Evolutionary conservation across 2,797 vertebrate species (phyloP), one percentile per base, ranked within the genome.

Genomic region (Falco novaeseelandiae): DNA sequence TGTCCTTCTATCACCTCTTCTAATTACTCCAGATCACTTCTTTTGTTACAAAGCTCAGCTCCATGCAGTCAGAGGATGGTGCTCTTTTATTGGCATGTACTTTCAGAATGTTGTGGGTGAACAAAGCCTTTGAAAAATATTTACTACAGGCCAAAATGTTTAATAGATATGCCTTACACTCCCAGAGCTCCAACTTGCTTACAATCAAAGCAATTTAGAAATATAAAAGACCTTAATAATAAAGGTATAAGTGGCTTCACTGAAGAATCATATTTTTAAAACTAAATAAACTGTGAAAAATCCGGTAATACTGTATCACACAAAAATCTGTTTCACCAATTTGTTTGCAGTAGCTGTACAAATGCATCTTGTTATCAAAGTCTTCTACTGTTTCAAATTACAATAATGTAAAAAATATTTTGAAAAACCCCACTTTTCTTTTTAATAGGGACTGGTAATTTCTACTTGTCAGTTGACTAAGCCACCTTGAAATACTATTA

Each of bases 1-100:
- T 10, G 91, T 96, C 96, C 96, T 98, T 94, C 97, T 69, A 70
- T 95, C 96, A 97, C 95, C 94, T 97, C 80, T 52, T 92, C 76
- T 14, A 71, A 89, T 93, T 96, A 93, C 96, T 97, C 54, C 95
- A 89, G 97, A 97, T 96, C 95, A 94, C 62, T 94, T 86, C 58
- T 88, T 95, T 73, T 72, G 89, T 76, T 90, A 80, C 84, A 71
- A 90, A 90, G 91, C 55, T 46, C 9, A 87, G 74, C 54, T 95
- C 74, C 67, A 8, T 62, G 90, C 92, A 95, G 72, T 22, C 83
- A 77, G 63, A 83, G 27, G 14, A 83, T 44, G 79, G 54, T n/a
- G 27, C 81, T 95, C 80, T 71, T 92, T 72, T 70, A 15, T 5
- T 57, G 80, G 14, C 0, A 0, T 38, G 15, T 36, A 38, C 42